Conservation (phyloP, 2,113 vertebrate genomes). For the Dasyurus viverrinus region DNA sequence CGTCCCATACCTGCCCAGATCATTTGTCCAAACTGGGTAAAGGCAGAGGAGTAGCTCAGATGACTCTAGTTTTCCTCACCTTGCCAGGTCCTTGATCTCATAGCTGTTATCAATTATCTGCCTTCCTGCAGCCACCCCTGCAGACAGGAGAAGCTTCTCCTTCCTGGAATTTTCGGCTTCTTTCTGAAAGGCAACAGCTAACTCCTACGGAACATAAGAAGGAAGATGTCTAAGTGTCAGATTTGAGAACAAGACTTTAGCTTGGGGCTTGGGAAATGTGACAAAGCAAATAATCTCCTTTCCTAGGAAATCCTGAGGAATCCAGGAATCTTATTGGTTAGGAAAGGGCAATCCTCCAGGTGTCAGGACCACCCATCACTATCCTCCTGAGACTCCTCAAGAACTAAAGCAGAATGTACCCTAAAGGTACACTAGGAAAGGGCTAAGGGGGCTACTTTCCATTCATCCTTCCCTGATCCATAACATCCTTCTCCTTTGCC, state of each 20-base stretch:
- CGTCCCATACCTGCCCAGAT: fast-evolving
- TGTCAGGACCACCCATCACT: neutral
- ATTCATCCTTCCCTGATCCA: neutral
- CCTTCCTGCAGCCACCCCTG: slow-evolving; percentile 88
- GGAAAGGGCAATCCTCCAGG: neutral
- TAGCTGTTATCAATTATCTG: slow-evolving; percentile 86
- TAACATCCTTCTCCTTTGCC: neutral
- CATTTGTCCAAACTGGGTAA: neutral
- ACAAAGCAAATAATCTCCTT: neutral
- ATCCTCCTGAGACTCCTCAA: neutral
- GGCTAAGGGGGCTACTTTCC: neutral
- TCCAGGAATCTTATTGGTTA: neutral
- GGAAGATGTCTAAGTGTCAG: neutral
- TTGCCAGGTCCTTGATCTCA: slow-evolving; percentile 85
- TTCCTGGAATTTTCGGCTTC: slow-evolving; percentile 81
- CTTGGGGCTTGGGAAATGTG: neutral
- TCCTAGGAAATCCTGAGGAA: neutral
- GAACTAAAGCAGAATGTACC: neutral
- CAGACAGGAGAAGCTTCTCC: slow-evolving; percentile 84
- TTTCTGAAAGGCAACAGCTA: slow-evolving; percentile 81
- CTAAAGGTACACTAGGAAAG: neutral
- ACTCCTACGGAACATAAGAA: slow-evolving; percentile 79
- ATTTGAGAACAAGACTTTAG: neutral
- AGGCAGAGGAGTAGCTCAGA: neutral
- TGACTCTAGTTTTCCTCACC: slow-evolving; percentile 77